Evolutionary conservation across 2,113 vertebrate genomes (phyloP).

Genomic region (Antechinus stuartii): DNA sequence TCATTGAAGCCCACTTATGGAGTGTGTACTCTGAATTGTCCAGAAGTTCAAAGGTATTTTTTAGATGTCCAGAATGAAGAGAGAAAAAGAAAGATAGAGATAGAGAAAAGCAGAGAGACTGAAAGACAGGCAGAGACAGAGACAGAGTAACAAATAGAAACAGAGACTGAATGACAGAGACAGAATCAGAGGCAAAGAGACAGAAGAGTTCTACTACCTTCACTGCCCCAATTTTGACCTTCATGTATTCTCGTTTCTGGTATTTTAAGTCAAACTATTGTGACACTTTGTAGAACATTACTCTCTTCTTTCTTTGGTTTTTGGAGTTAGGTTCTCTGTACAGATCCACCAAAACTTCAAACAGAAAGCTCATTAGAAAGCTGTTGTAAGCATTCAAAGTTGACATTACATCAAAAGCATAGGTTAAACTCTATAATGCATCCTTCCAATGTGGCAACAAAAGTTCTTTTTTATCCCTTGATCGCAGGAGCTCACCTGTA

Average conservation of each 20-base stretch:
- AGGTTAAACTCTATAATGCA: slow-evolving; percentile 83
- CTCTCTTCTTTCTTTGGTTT: slow-evolving; percentile 72
- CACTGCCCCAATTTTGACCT: neutral
- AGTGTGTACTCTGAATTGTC: neutral
- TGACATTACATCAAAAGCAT: slow-evolving; percentile 87
- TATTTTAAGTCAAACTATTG: slow-evolving; percentile 19
- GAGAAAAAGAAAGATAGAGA: neutral
- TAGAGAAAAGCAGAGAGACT: neutral
- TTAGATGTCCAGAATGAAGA: neutral
- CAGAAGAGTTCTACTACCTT: neutral
- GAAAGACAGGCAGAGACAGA: no score
- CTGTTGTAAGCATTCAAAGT: slow-evolving; percentile 82
- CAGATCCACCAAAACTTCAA: slow-evolving; percentile 68
- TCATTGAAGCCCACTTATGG: neutral
- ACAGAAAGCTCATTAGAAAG: slow-evolving; percentile 75
- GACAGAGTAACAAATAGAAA: no score
- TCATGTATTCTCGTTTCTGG: neutral
- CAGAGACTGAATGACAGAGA: neutral
- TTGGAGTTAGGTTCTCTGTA: slow-evolving; percentile 65
- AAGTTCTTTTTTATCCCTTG: slow-evolving; percentile 86
- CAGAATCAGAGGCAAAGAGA: neutral
- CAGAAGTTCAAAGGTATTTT: neutral
- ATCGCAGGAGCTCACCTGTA: slow-evolving; percentile 85
- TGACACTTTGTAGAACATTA: slow-evolving; percentile 51
- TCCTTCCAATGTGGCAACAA: slow-evolving; percentile 85